Evolutionary conservation across 2,113 vertebrate species (phyloP).

Genomic region (Takifugu flavidus): DNA sequence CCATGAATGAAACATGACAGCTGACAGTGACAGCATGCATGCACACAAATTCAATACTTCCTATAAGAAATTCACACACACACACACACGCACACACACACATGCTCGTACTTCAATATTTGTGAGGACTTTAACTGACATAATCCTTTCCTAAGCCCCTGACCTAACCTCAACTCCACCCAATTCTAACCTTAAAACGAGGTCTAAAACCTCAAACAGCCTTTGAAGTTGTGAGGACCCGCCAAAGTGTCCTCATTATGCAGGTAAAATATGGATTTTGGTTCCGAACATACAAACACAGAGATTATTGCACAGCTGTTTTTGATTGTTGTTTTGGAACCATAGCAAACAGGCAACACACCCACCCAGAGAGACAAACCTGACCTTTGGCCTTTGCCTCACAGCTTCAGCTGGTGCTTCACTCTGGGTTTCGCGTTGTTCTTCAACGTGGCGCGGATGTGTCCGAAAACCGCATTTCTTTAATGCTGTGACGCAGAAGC

Average conservation of each 20-base stretch:
- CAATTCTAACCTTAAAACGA: too few relatives aligned
- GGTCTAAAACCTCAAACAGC: too few relatives aligned
- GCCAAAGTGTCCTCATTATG: too few relatives aligned
- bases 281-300: conserved; percentile 4
- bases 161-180: too few relatives aligned
- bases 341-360: conserved; percentile 34
- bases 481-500: neutral
- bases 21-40: conserved; percentile 10
- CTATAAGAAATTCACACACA: neutral
- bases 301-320: conserved; percentile 45
- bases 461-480: too few relatives aligned
- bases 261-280: too few relatives aligned
- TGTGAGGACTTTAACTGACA: too few relatives aligned
- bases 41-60: neutral
- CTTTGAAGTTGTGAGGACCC: too few relatives aligned
- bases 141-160: too few relatives aligned
- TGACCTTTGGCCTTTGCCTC: neutral
- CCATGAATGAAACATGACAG: conserved; percentile 8
- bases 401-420: neutral
- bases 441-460: too few relatives aligned
- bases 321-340: conserved; percentile 43
- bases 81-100: neutral
- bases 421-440: neutral
- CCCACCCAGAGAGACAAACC: conserved; percentile 14
- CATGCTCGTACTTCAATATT: neutral